Evolutionary conservation across 1,140 invertebrate species (phyloP).

Genomic region (Tetranychus cinnabarinus): DNA sequence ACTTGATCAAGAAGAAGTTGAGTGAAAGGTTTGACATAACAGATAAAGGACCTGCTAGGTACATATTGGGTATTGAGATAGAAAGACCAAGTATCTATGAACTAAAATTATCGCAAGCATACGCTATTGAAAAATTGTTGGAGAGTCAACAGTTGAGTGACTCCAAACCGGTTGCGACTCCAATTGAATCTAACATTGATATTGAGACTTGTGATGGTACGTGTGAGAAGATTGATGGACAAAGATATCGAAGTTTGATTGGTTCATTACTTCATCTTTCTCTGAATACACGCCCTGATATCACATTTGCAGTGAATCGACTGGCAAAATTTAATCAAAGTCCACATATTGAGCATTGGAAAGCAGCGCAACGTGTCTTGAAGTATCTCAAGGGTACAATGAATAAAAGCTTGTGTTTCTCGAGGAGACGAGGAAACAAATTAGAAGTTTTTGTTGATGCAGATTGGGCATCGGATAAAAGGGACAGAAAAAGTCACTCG

Average conservation of each 20-base stretch:
- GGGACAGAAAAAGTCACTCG: slow-evolving; percentile 17
- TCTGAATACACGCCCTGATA: slow-evolving; percentile 23
- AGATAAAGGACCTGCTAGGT: background rate
- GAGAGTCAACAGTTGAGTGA: slow-evolving; percentile 9
- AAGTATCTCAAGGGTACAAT: slow-evolving; percentile 24
- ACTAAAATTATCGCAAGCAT: slow-evolving; percentile 2
- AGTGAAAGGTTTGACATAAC: slow-evolving; percentile 3
- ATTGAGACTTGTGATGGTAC: no score
- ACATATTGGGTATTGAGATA: slow-evolving; percentile 3
- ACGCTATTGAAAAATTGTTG: slow-evolving; percentile 3
- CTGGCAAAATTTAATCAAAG: slow-evolving; percentile 23
- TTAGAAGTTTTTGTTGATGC: slow-evolving; percentile 17
- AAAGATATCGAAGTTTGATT: background rate
- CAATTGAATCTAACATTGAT: background rate
- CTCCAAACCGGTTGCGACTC: slow-evolving; percentile 5
- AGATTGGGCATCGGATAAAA: slow-evolving; percentile 19
- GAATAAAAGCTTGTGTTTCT: no score
- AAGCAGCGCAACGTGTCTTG: slow-evolving; percentile 21
- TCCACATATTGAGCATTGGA: slow-evolving; percentile 19
- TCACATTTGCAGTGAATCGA: slow-evolving; percentile 21
- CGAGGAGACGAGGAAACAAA: no score
- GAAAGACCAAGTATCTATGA: background rate
- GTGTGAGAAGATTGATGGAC: no score
- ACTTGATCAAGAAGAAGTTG: slow-evolving; percentile 1
- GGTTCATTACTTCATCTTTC: slow-evolving; percentile 21